These are phyloP conservation scores for Battus philenor DNA, from an alignment of 1,140 invertebrate species.

Conservation along the genomic window DNA sequence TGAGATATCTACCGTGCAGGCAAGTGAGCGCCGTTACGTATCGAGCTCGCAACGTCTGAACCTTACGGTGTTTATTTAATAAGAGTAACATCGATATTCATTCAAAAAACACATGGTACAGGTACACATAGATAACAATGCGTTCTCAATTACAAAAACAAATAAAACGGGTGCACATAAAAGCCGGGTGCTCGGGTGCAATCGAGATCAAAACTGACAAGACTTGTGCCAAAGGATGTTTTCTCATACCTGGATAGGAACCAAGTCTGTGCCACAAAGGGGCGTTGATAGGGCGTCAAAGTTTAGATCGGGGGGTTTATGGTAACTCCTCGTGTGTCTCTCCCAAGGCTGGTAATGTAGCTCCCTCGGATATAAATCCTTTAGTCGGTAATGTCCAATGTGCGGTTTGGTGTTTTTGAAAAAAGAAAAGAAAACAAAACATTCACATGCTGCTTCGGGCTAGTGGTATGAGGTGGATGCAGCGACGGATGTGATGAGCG, in stretches of 20 bases:
- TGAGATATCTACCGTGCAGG: slow-evolving; percentile 51
- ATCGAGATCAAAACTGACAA: slow-evolving; percentile 38
- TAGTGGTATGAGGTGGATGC: slow-evolving; percentile 68
- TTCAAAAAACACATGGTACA: slow-evolving; percentile 31
- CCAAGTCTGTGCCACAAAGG: slow-evolving; percentile 79
- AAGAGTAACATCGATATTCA: slow-evolving; percentile 23
- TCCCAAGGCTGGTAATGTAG: slow-evolving; percentile 67
- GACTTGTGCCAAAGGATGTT: slow-evolving; percentile 48
- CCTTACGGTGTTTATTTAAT: slow-evolving; percentile 6
- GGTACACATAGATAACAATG: slow-evolving; percentile 43
- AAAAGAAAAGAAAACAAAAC: slow-evolving; percentile 73
- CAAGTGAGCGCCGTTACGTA: slow-evolving; percentile 12
- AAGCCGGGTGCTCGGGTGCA: slow-evolving; percentile 60
- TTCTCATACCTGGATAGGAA: slow-evolving; percentile 82
- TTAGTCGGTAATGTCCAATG: slow-evolving; percentile 65
- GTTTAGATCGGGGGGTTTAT: slow-evolving; percentile 72
- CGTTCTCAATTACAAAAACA: slow-evolving; percentile 30
- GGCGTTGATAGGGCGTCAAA: slow-evolving; percentile 65
- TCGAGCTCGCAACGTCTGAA: background rate
- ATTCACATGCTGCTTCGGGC: slow-evolving; percentile 72
- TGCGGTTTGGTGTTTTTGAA: slow-evolving; percentile 68
- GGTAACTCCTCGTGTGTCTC: slow-evolving; percentile 65
- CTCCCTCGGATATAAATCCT: slow-evolving; percentile 73
- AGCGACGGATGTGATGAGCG: slow-evolving; percentile 41
- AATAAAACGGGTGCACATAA: slow-evolving; percentile 57